Evolutionary conservation across 2,113 vertebrate species (phyloP).

Genomic region (Fregetta grallaria): DNA sequence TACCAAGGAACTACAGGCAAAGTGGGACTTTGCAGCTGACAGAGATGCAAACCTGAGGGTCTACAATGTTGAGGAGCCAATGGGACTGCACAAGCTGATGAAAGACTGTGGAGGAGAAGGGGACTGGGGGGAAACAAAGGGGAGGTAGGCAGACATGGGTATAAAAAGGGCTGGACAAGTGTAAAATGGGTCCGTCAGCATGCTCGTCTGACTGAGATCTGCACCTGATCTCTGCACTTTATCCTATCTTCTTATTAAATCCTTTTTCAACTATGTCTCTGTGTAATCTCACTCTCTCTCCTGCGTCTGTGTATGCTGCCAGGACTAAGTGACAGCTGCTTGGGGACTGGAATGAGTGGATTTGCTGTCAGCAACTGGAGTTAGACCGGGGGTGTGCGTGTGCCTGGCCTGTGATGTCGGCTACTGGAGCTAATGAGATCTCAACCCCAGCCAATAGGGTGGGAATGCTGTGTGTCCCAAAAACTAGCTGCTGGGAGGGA

Average conservation of each 20-base stretch:
- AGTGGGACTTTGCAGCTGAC: not conserved
- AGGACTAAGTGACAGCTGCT: not conserved
- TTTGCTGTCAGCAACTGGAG: not conserved
- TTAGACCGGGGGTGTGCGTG: rapidly evolving
- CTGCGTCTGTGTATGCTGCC: not conserved
- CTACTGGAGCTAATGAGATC: not conserved
- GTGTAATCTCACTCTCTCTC: not conserved
- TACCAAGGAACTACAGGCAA: not conserved
- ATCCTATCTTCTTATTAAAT: not conserved
- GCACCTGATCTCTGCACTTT: no score
- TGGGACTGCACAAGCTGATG: not conserved
- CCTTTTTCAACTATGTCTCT: not conserved
- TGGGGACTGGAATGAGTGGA: not conserved
- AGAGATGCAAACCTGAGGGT: not conserved
- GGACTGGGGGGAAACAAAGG: not conserved
- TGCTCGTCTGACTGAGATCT: rapidly evolving
- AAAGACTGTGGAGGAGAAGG: not conserved
- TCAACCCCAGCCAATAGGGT: not conserved
- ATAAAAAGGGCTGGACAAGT: not conserved
- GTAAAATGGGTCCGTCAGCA: not conserved
- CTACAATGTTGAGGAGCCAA: no score
- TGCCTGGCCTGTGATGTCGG: not conserved
- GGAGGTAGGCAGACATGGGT: not conserved
- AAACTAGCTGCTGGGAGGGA: not conserved
- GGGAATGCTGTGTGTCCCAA: not conserved